Conservation (phyloP, 2,888 invertebrate genomes). For the Plusia festucae region DNA sequence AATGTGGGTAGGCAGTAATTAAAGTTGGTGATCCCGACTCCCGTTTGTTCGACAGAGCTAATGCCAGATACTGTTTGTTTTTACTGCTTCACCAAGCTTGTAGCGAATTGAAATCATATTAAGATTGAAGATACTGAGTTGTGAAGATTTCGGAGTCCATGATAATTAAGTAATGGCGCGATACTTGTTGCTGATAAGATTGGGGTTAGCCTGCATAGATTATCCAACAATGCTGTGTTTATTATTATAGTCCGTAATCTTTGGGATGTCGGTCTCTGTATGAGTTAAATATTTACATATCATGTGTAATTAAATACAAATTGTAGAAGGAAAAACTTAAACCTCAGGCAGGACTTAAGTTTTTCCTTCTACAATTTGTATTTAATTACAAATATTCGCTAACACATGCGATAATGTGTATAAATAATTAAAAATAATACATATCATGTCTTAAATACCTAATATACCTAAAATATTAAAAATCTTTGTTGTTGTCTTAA, state of each 20-base stretch:
- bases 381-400: too few species aligned
- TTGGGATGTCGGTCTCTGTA: too few species aligned
- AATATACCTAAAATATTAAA: too few species aligned
- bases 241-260: neutral
- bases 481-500: too few species aligned
- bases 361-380: too few species aligned
- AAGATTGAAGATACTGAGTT: constrained; percentile 41
- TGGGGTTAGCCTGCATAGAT: neutral
- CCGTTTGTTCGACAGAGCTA: constrained; percentile 48
- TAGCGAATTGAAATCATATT: constrained; percentile 54
- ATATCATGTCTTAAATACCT: too few species aligned
- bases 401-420: too few species aligned
- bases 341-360: too few species aligned
- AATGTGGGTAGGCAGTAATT: constrained; percentile 81
- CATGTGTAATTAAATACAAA: too few species aligned
- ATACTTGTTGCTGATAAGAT: neutral
- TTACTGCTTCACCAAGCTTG: constrained; percentile 40
- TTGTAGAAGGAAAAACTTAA: too few species aligned
- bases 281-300: too few species aligned
- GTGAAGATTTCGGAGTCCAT: constrained; percentile 28
- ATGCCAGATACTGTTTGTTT: constrained; percentile 56
- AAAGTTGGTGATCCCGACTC: constrained; percentile 80
- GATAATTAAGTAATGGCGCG: constrained; percentile 15
- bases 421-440: too few species aligned
- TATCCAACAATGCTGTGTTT: neutral